Percentiles rank a stretch among this genome's conserved stretches.
These are phyloP conservation scores for Acrocephalus scirpaceus DNA, from an alignment of 2,797 vertebrate genomes.

Conservation along the genomic window DNA sequence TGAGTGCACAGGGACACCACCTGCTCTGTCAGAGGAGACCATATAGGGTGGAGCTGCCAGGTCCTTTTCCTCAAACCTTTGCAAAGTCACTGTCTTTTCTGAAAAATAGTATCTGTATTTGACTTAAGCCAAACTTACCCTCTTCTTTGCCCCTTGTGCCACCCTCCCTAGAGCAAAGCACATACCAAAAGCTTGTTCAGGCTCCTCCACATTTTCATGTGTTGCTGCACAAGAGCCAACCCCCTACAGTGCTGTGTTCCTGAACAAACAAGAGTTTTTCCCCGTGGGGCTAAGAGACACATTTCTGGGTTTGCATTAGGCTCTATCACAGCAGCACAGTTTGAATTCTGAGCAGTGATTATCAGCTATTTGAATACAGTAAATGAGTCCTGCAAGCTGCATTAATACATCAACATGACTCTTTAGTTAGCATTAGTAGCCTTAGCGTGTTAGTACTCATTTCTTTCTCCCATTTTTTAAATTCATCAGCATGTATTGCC, in stretches of 20 bases:
- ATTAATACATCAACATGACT: neutral
- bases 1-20: accelerated
- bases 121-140: neutral
- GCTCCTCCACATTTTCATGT: neutral
- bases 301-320: neutral
- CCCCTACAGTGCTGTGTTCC: neutral
- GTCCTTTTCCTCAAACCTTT: neutral
- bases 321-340: constrained; percentile 5
- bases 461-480: neutral
- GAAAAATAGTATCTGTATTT: neutral
- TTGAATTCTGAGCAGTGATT: constrained; percentile 41
- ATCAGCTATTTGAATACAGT: constrained; percentile 27
- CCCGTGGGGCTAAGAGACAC: neutral
- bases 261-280: neutral
- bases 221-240: neutral
- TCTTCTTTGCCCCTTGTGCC: neutral
- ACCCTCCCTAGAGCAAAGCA: neutral
- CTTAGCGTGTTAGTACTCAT: neutral
- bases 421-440: neutral
- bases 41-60: accelerated
- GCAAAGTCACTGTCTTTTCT: neutral
- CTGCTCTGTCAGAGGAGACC: neutral
- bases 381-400: constrained; percentile 1
- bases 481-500: neutral
- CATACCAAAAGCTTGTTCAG: neutral